These are phyloP conservation scores for Cygnus buccinator DNA, from an alignment of 2,113 vertebrate genomes.

Conservation along the genomic window DNA sequence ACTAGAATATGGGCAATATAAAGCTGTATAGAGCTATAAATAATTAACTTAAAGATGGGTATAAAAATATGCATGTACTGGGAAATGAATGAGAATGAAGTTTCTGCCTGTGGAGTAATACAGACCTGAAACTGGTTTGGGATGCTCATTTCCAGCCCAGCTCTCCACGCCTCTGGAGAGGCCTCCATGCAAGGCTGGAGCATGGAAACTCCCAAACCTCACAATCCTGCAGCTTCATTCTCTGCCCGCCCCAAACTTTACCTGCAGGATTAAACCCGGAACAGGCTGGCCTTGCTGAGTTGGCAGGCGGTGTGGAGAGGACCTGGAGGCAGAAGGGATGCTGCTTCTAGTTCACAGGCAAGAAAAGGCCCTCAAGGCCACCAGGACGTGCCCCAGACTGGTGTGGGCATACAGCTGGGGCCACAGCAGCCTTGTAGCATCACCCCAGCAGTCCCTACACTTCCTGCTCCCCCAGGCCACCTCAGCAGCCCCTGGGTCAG, in stretches of 20 bases:
- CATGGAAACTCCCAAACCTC: background rate
- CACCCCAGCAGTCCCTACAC: background rate
- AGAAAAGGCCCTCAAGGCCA: background rate
- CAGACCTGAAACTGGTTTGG: background rate
- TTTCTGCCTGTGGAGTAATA: background rate
- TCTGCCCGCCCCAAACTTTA: background rate
- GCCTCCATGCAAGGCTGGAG: background rate
- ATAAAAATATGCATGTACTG: background rate
- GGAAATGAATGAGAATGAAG: background rate
- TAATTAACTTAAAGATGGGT: background rate
- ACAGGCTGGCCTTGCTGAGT: accelerated
- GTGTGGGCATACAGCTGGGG: accelerated
- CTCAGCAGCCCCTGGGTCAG: background rate
- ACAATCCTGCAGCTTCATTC: background rate
- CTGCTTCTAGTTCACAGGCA: background rate
- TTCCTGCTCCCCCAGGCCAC: background rate
- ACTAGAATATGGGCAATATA: background rate
- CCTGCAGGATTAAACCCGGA: background rate
- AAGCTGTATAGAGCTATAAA: background rate
- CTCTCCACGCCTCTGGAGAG: background rate
- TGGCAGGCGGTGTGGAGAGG: background rate
- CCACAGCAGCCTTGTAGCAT: background rate
- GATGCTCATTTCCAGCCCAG: background rate
- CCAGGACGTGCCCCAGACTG: too few species aligned
- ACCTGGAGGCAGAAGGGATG: background rate